phyloP scores from a whole-genome alignment of 2,888 invertebrate species.

The Sericinus montela region DNA sequence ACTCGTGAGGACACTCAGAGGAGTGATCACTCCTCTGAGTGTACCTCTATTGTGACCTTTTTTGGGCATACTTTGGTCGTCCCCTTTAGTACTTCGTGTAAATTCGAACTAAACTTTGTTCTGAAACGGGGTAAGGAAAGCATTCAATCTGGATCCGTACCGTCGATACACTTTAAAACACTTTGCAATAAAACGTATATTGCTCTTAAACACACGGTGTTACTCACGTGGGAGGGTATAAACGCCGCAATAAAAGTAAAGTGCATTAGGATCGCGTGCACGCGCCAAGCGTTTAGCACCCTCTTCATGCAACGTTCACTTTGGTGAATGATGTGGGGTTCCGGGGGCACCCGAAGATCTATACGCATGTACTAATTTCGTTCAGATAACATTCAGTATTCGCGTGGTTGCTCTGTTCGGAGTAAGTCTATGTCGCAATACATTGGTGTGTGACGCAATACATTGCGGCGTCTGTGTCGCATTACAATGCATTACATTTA shows the following conservation, averaged over 20 bases:
- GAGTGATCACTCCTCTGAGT: no score
- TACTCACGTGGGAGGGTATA: slow-evolving; percentile 23
- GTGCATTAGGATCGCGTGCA: slow-evolving; percentile 44
- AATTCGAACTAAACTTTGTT: no score
- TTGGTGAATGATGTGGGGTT: slow-evolving; percentile 15
- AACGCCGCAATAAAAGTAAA: slow-evolving; percentile 42
- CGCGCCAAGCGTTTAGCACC: slow-evolving; percentile 27
- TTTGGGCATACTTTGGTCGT: no score
- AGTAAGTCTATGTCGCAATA: not conserved
- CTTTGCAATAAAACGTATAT: slow-evolving; percentile 14
- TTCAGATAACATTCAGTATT: not conserved
- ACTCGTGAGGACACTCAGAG: no score
- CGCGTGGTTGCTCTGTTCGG: not conserved
- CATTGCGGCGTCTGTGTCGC: no score
- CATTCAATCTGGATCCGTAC: slow-evolving; percentile 9
- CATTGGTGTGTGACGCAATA: not conserved
- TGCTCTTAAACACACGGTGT: slow-evolving; percentile 14
- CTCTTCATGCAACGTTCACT: slow-evolving; percentile 19
- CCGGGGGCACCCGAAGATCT: not conserved
- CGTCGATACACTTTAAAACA: slow-evolving; percentile 18
- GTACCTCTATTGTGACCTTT: no score
- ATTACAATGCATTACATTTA: no score
- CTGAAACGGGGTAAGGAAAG: not conserved
- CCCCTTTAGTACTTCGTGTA: no score
- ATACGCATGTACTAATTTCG: not conserved